Conservation (phyloP, 2,113 vertebrate genomes). For the Mobula hypostoma region DNA sequence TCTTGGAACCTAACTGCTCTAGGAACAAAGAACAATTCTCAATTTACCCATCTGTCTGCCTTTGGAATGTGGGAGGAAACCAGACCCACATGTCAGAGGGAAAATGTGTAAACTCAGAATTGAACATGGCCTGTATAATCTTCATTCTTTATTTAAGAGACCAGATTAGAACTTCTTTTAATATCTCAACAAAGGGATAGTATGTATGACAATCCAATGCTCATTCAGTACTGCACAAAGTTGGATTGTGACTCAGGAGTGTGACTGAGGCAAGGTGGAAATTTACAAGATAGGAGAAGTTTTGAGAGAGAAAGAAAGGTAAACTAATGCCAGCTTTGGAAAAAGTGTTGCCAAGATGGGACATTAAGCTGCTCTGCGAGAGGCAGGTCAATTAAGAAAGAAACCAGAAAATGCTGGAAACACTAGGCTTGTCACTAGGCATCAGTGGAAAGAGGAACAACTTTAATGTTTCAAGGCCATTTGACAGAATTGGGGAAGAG, state of each 20-base stretch:
- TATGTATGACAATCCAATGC: neutral
- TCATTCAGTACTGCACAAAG: neutral
- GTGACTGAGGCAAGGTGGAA: no score
- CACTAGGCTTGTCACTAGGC: no score
- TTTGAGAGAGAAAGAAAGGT: neutral
- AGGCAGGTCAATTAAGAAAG: neutral
- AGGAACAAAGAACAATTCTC: no score
- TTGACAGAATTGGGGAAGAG: no score
- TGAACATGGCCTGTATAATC: neutral
- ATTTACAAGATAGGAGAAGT: neutral
- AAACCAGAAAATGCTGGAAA: no score
- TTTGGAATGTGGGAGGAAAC: neutral
- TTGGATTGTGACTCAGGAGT: no score
- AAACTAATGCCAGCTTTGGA: neutral
- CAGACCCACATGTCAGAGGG: no score
- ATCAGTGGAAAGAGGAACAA: no score
- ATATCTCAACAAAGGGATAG: neutral
- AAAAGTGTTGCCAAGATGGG: neutral
- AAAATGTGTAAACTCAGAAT: no score
- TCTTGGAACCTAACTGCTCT: no score
- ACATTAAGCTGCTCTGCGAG: neutral
- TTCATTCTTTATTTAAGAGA: neutral
- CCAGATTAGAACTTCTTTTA: neutral
- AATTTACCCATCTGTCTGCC: neutral
- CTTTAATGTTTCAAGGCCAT: no score